Evolutionary conservation across 2,797 vertebrate species (phyloP).

Genomic region (Hippopotamyrus pictus): DNA sequence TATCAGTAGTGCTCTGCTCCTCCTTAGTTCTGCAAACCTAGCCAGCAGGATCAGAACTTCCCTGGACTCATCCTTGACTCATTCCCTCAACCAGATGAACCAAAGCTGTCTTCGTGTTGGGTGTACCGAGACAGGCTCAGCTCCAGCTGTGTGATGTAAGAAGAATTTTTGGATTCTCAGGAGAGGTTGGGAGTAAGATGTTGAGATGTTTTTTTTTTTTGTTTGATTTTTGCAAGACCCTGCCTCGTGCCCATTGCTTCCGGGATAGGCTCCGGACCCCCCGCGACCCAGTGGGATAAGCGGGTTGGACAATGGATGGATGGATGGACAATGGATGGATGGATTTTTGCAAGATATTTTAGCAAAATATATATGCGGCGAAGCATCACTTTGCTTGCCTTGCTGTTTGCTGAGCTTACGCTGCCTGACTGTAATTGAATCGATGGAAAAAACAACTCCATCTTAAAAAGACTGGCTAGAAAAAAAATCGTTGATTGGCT

Average conservation of each 20-base stretch:
- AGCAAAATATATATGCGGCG: background rate
- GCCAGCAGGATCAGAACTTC: background rate
- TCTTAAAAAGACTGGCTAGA: background rate
- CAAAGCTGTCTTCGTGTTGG: background rate
- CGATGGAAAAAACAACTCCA: too few species aligned
- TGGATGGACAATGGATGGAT: background rate
- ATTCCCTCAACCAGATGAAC: background rate
- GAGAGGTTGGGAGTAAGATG: background rate
- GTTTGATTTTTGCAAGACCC: background rate
- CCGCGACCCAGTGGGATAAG: too few species aligned
- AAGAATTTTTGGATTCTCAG: background rate
- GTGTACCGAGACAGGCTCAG: background rate
- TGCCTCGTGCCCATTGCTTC: too few species aligned
- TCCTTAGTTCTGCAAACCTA: background rate
- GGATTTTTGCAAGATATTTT: background rate
- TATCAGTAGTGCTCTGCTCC: background rate
- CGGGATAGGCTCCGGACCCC: too few species aligned
- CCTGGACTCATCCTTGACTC: background rate
- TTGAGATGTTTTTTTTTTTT: background rate
- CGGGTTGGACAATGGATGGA: too few species aligned
- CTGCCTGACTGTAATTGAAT: background rate
- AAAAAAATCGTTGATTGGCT: background rate
- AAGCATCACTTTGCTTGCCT: background rate
- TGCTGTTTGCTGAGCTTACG: background rate
- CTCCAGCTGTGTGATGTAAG: background rate